Evolutionary conservation across 2,888 invertebrate genomes (phyloP).

Genomic region (Catocala fraxini): DNA sequence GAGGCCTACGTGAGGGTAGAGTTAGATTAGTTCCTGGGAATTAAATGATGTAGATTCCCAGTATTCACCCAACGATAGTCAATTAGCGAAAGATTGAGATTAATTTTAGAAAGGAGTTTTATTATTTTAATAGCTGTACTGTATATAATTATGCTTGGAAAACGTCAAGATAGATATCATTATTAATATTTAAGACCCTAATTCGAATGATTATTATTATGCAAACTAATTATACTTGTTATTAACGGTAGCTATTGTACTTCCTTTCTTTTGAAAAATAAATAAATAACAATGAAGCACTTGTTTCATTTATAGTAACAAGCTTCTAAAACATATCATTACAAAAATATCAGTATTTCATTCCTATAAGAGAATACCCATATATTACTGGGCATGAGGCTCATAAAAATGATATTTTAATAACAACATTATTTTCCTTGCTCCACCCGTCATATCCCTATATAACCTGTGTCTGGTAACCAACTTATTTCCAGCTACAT

Average conservation of each 20-base stretch:
- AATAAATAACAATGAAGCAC: constrained; percentile 59
- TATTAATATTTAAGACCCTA: constrained; percentile 62
- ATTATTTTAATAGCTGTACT: constrained; percentile 69
- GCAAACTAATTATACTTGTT: constrained; percentile 74
- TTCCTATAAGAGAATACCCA: too few species aligned
- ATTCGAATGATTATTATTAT: constrained; percentile 65
- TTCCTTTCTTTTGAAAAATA: constrained; percentile 73
- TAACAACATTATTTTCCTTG: too few species aligned
- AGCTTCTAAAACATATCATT: not conserved
- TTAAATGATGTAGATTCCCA: constrained; percentile 66
- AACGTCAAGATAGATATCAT: constrained; percentile 58
- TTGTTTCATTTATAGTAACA: constrained; percentile 25
- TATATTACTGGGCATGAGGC: too few species aligned
- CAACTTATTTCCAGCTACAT: too few species aligned
- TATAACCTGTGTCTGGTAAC: too few species aligned
- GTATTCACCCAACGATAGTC: constrained; percentile 87
- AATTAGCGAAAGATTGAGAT: constrained; percentile 85
- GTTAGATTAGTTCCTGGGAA: constrained; percentile 79
- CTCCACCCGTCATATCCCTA: too few species aligned
- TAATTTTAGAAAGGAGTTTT: constrained; percentile 78
- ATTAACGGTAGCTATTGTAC: constrained; percentile 79
- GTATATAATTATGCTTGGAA: constrained; percentile 73
- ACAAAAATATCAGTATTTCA: too few species aligned
- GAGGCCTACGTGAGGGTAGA: constrained; percentile 75
- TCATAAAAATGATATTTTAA: too few species aligned